Percentiles rank a stretch among this genome's conserved stretches.
Evolutionary conservation across 2,113 vertebrate genomes (phyloP).

Genomic region (Lamprologus tigripictilis): DNA sequence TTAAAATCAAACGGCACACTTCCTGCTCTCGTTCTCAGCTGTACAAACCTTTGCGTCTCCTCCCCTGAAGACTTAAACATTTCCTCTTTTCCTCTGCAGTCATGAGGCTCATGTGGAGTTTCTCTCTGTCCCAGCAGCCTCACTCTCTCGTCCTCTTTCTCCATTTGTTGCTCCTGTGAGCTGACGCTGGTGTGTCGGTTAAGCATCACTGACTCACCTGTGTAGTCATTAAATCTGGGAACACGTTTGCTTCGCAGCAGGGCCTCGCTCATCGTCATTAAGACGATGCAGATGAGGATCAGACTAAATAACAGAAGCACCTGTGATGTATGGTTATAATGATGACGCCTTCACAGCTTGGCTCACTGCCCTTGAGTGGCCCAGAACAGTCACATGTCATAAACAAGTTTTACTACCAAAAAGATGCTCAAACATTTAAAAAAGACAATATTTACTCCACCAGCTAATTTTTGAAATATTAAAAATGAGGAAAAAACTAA

Average conservation of each 20-base stretch:
- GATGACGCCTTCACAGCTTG: too few relatives aligned
- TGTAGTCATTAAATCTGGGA: rapidly evolving
- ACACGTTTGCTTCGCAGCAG: not conserved
- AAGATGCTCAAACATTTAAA: not conserved
- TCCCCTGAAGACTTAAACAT: not conserved
- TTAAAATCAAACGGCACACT: not conserved
- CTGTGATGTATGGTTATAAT: not conserved
- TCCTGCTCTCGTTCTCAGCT: not conserved
- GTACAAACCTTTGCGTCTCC: not conserved
- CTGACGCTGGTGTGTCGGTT: rapidly evolving
- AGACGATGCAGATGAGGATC: not conserved
- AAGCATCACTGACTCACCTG: not conserved
- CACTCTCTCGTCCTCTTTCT: not conserved
- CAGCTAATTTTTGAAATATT: not conserved
- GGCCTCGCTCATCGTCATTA: rapidly evolving
- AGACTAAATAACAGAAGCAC: not conserved
- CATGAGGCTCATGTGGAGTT: not conserved
- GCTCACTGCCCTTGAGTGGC: not conserved
- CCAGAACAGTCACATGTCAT: not conserved
- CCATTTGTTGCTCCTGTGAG: not conserved
- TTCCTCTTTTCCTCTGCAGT: not conserved
- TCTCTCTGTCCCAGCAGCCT: not conserved
- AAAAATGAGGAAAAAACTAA: not conserved
- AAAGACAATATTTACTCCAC: not conserved
- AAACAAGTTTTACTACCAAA: not conserved